phyloP scores from a whole-genome alignment of 2,797 vertebrate genomes.

The Coilia nasus region DNA sequence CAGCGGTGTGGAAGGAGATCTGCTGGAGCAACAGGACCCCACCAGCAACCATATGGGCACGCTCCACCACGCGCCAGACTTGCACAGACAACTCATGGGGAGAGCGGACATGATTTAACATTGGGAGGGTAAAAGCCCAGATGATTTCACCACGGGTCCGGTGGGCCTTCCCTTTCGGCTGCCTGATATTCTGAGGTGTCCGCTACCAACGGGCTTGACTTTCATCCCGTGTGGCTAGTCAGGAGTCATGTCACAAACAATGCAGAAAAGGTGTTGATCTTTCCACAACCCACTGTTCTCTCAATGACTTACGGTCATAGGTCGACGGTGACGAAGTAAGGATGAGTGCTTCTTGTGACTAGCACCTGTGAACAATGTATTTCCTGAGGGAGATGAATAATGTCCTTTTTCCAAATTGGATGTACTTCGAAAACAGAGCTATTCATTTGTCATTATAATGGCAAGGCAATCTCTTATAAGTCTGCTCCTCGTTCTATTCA shows the following conservation, averaged over 20 bases:
- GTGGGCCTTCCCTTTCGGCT: background rate
- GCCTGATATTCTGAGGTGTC: background rate
- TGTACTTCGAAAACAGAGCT: too few relatives aligned
- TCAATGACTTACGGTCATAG: background rate
- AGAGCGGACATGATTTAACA: background rate
- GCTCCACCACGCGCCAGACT: conserved; percentile 20
- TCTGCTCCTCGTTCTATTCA: background rate
- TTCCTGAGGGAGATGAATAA: background rate
- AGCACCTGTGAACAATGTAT: background rate
- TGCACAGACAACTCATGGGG: background rate
- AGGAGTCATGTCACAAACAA: background rate
- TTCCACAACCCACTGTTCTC: background rate
- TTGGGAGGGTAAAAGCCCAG: background rate
- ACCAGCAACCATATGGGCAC: conserved; percentile 46
- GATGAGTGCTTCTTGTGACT: background rate
- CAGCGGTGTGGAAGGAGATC: conserved; percentile 32
- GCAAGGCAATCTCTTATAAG: background rate
- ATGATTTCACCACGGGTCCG: background rate
- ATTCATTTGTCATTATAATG: too few relatives aligned
- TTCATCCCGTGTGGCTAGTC: background rate
- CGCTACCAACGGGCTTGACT: background rate
- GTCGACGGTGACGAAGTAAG: background rate
- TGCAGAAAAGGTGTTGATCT: background rate
- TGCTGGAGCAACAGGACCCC: conserved; percentile 40
- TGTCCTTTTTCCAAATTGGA: too few relatives aligned